A percentile compares a stretch with the other conserved stretches of the same genome.
phyloP scores from a whole-genome alignment of 2,888 invertebrate species.

The Ectobius pallidus region DNA sequence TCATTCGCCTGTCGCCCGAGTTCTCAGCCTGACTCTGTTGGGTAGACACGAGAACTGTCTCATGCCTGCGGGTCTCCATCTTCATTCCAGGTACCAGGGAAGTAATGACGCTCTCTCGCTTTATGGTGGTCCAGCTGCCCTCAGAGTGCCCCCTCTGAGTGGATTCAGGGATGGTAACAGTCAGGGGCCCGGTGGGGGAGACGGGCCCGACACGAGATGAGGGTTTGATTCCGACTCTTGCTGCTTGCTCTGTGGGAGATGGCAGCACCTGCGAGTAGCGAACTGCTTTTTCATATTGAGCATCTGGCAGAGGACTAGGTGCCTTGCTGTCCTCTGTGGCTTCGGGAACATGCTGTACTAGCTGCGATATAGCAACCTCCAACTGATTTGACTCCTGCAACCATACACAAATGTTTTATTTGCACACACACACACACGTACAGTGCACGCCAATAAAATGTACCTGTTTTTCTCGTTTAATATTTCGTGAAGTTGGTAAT shows the following conservation, averaged over 20 bases:
- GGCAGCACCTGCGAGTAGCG: constrained; percentile 52
- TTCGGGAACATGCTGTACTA: constrained; percentile 61
- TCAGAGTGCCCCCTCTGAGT: constrained; percentile 3
- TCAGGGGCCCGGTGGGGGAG: constrained; percentile 28
- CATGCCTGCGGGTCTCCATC: background rate
- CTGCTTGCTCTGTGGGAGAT: constrained; percentile 51
- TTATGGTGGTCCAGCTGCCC: background rate
- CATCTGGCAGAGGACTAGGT: constrained; percentile 47
- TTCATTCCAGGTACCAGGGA: background rate
- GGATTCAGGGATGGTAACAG: constrained; percentile 16
- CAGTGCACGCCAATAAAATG: too few relatives aligned
- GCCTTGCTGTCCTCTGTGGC: background rate
- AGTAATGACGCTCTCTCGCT: constrained; percentile 29
- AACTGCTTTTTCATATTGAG: constrained; percentile 52
- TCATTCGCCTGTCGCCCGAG: background rate
- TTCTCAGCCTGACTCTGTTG: background rate
- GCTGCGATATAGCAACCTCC: constrained; percentile 73
- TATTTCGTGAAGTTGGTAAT: too few relatives aligned
- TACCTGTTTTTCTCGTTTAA: too few relatives aligned
- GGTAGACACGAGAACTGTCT: constrained; percentile 16
- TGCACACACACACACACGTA: background rate
- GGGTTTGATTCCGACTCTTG: constrained; percentile 48
- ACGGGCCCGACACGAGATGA: background rate
- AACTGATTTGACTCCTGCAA: constrained; percentile 49
- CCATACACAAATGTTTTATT: too few relatives aligned